Evolutionary conservation across 2,888 invertebrate genomes (phyloP).

Genomic region (Galeruca laticollis): DNA sequence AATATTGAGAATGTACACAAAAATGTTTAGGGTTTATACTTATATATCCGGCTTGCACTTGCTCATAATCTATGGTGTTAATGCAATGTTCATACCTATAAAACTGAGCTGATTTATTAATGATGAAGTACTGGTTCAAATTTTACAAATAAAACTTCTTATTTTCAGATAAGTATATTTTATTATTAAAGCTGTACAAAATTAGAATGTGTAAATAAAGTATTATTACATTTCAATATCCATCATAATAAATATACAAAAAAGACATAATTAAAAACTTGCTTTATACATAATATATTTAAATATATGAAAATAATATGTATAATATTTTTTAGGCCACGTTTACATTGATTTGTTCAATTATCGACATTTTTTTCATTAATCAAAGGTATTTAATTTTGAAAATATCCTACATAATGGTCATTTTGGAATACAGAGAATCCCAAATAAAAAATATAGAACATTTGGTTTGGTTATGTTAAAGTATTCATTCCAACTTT

Average conservation of each 20-base stretch:
- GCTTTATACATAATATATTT: background rate
- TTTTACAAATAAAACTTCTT: background rate
- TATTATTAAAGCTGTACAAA: conserved; percentile 36
- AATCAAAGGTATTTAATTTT: background rate
- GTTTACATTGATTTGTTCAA: conserved; percentile 15
- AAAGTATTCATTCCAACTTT: too few species aligned
- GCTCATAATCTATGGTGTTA: too few species aligned
- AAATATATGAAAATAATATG: conserved; percentile 15
- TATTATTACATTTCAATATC: conserved; percentile 13
- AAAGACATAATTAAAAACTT: conserved; percentile 8
- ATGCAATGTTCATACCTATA: too few species aligned
- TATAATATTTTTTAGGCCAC: conserved; percentile 22
- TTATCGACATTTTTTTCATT: background rate
- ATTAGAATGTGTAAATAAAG: conserved; percentile 20
- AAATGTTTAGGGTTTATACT: too few species aligned
- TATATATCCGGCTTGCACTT: too few species aligned
- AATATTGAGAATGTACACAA: too few species aligned
- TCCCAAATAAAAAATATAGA: background rate
- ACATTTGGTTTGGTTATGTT: too few species aligned
- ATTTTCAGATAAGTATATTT: conserved; percentile 23
- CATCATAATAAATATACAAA: conserved; percentile 29
- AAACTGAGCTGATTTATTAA: too few species aligned
- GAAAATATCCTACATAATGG: background rate
- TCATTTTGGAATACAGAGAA: background rate
- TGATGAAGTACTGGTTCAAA: too few species aligned